Evolutionary conservation across 2,113 vertebrate genomes (phyloP), one percentile per base, ranked within the genome.

Genomic region (Bos javanicus): DNA sequence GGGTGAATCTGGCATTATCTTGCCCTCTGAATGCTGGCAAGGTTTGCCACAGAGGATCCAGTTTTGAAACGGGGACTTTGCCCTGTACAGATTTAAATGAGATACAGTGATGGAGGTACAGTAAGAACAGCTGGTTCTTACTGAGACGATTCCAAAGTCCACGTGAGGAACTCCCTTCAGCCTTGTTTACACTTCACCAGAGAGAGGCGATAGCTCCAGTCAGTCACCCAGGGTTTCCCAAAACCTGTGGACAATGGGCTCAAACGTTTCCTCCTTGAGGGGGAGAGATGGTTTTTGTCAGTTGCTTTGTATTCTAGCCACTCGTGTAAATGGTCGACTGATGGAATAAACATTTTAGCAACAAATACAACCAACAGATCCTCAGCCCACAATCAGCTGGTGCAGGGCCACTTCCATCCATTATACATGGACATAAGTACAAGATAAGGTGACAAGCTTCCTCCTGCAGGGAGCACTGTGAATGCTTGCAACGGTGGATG

Each of bases 361-460:
- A 23, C 12, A 74, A 28, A 43, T 46, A 10, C 9, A 87, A 17
- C 25, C 71, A n/a, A 1, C 21, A 23, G 71, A 1, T 17, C 50
- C 17, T 56, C 39, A 6, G 19, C 12, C 16, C 39, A 1, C n/a
- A 28, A 2, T 1, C 36, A 14, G 25, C 7, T 5, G 11, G 7
- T 11, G 54, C 9, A 4, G 56, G 25, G 19, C 50, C 56, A 17
- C n/a, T 26, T 91, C 23, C 11, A 50, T 9, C 76, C 2, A 0
- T n/a, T 4, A 10, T 2, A 1, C 1, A 2, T 1, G 8, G 46
- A 7, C 10, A 33, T 46, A 28, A 46, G 50, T 1, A 0, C 30
- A 28, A 25, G 48, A 19, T 4, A 2, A 11, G 17, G n/a, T 0
- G 19, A 50, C 7, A 0, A 1, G 25, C 13, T 43, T 21, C 25